These are phyloP conservation scores for Neria commutata DNA, from an alignment of 2,888 invertebrate species.

Conservation along the genomic window DNA sequence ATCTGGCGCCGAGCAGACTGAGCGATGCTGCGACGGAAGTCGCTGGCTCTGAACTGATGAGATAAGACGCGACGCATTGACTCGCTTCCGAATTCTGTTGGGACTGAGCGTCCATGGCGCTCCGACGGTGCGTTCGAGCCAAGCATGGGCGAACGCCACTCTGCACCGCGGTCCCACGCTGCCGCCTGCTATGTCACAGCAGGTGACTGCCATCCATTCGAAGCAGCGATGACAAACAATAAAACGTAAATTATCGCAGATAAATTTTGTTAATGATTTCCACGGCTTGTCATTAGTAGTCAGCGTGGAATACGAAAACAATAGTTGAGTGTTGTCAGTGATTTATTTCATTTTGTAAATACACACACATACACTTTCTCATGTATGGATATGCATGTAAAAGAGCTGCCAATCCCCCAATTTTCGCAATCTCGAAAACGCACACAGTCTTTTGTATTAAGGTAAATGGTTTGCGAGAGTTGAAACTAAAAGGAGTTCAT, in stretches of 20 bases:
- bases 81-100: neutral
- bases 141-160: neutral
- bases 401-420: too few relatives aligned
- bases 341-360: slow-evolving; percentile 9
- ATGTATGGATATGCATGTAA: too few relatives aligned
- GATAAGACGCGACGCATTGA: neutral
- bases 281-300: slow-evolving; percentile 25
- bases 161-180: neutral
- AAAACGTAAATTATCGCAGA: slow-evolving; percentile 36
- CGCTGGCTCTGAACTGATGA: neutral
- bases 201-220: slow-evolving; percentile 7
- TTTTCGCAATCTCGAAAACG: too few relatives aligned
- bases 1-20: neutral
- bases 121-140: neutral
- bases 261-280: slow-evolving; percentile 37
- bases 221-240: slow-evolving; percentile 26
- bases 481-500: too few relatives aligned
- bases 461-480: too few relatives aligned
- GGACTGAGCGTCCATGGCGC: neutral
- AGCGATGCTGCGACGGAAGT: too few relatives aligned
- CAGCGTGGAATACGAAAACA: neutral
- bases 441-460: too few relatives aligned
- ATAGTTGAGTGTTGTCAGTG: neutral
- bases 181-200: neutral
- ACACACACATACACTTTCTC: too few relatives aligned